Base-by-base conservation (phyloP, 2,888 invertebrate species). In the Gymnoscelis rufifasciata region DNA sequence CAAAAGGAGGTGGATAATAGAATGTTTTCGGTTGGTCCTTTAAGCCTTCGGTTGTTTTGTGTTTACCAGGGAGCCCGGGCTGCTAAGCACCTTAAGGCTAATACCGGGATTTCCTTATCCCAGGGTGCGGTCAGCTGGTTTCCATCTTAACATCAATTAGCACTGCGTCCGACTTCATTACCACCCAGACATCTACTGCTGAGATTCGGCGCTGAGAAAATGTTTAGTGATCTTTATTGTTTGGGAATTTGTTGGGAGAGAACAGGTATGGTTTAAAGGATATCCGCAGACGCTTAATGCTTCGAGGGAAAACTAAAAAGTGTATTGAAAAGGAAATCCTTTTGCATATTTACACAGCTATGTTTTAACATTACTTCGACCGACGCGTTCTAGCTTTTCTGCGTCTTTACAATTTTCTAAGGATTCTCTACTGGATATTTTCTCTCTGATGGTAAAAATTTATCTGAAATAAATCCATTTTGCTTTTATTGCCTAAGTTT, bases 61-160 rank as follows among this genome's bases (percentile, higher is more conserved):
- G 68, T 67, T 69, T 65, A 64, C 61, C 59, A 65, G 64, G 65
- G 67, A 74, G 65, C 59, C 65, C 56, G 41, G 59, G 63, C 47
- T 66, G 68, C 66, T 67, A 66, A 70, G 66, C 71, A 73, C 73
- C 73, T 72, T 66, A 64, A 66, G 69, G 73, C 66, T 79, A 75
- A 78, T 68, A 66, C 74, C 57, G 65, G 77, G 78, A 74, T 79
- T 71, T 66, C 64, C 73, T 80, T 80, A 80, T 80, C 77, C 67
- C 62, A 60, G 57, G 60, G 57, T 48, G 71, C 66, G 76, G 78
- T 75, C 77, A 74, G 72, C 64, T 52, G 62, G 54, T 52, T 50
- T 56, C 54, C 58, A 71, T 60, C 71, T 74, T 71, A 69, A 71
- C 71, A 73, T 66, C 79, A 76, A 80, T 81, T 80, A 80, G 70